Base-by-base conservation (phyloP, 2,797 vertebrate species). In the Acanthurus tractus region DNA sequence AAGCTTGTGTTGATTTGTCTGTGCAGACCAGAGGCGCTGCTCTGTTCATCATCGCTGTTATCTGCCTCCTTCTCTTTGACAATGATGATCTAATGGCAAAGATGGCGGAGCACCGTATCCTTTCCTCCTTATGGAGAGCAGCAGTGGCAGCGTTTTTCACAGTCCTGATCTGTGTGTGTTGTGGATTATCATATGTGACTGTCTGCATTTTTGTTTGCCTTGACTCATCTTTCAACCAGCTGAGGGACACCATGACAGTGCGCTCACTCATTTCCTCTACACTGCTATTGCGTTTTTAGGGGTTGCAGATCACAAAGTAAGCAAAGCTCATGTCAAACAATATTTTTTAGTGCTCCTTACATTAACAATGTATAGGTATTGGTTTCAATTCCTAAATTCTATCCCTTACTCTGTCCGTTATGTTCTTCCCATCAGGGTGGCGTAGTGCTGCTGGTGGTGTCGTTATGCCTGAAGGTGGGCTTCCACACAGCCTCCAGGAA, bases 101-200 rank as follows among this genome's bases (percentile, higher is more conserved):
- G 93, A 98, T 99, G 96, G 97, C 97, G 8, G 98, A 99, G 86
- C 98, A 99, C 91, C 98, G 98, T 99, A 99, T 99, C 98, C 97
- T 99, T 97, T 93, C 46, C 22, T 14, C 3, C 10, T 29, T 2
- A 0, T 13, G 0, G 14, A 3, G 2, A 5, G 2, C 45, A 6
- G 1, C 14, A 15, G 34, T 58, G 22, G 1, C 14, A 36, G 8
- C 13, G 23, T 4, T 20, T n/a, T 25, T 36, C 23, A 45, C n/a
- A 22, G 6, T 53, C 12, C 50, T 10, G 6, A 45, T 18, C 1
- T 17, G 14, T 17, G 53, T 9, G 8, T 34, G 14, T 42, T 34
- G 15, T 50, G 40, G 2, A 13, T 12, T 3, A 10, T 67, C 3
- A 1, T 18, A n/a, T 67, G 8, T 70, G 20, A 57, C 34, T 25